Conservation (phyloP, 2,797 vertebrate species). For the Phoebastria nigripes region DNA sequence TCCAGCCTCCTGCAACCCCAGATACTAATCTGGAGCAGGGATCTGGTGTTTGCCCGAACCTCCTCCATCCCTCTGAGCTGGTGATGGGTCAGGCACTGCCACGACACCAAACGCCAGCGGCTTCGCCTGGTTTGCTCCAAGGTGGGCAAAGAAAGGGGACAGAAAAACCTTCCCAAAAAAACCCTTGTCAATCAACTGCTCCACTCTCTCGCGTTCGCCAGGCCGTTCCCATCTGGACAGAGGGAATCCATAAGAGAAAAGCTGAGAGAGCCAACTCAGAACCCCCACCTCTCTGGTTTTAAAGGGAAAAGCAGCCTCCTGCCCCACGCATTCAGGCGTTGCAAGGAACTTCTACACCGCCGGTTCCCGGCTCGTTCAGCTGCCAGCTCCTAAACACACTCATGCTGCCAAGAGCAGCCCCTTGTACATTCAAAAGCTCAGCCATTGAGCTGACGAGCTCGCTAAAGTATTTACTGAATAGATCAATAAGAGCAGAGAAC, state of each 20-base stretch:
- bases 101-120: neutral
- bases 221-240: neutral
- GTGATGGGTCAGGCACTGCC: neutral
- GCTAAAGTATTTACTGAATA: neutral
- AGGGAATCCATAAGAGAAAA: neutral
- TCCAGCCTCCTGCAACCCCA: neutral
- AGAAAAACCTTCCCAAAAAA: neutral
- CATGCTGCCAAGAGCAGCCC: slow-evolving; percentile 24
- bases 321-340: neutral
- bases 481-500: slow-evolving; percentile 25
- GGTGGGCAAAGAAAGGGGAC: neutral
- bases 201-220: neutral
- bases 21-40: neutral
- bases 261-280: neutral
- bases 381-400: neutral
- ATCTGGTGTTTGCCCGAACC: neutral
- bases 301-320: neutral
- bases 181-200: fast-evolving
- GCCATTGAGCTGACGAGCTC: slow-evolving; percentile 21
- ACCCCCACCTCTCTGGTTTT: neutral
- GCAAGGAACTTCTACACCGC: neutral
- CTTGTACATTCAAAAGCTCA: neutral
- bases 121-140: neutral
- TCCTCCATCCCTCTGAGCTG: neutral
- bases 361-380: neutral